Base-by-base conservation (phyloP, 2,113 vertebrate genomes). In the Ophthalmolycus amberensis region DNA sequence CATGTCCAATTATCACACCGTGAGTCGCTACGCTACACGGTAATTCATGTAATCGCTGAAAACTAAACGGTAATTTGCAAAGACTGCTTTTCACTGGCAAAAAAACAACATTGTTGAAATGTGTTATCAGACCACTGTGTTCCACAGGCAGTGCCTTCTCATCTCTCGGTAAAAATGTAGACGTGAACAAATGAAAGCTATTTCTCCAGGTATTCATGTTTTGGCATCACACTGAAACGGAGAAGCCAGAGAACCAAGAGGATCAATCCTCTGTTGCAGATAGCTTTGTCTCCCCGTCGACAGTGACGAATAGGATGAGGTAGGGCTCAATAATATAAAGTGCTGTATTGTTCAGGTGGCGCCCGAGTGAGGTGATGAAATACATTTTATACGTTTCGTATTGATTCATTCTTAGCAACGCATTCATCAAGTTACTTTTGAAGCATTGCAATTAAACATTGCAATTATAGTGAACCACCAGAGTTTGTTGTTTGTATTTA, bases 281-380 rank as follows among this genome's bases (percentile, higher is more conserved):
- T 79, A 78, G 71, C 62, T 71, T 70, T 80, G 38, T 63, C 75
- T 87, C 78, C 75, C 58, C n/a, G 67, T 9, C 29, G 88, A 88
- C 75, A 75, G 16, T 85, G 86, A 93, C 75, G 62, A 83, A 88
- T 74, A 68, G 76, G 46, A 58, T 16, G 72, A 84, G 79, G 80
- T 58, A 58, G 72, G 50, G 73, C 73, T 86, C 68, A 76, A 83
- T 79, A 72, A 85, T 56, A 84, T 71, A 71, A 85, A 80, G 70
- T 25, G 73, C 42, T 74, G 32, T 52, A 80, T 78, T 85, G 66
- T 82, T 84, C 69, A 50, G 18, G 68, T 73, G 62, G 44, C 71
- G 62, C 4, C 38, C 9, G 3, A 16, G 67, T 62, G 65, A 74
- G 54, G 70, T 67, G 80, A 81, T 76, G 81, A 80, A 85, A 87